Evolutionary conservation across 2,797 vertebrate species (phyloP).

Genomic region (Cyprinodon diabolis): DNA sequence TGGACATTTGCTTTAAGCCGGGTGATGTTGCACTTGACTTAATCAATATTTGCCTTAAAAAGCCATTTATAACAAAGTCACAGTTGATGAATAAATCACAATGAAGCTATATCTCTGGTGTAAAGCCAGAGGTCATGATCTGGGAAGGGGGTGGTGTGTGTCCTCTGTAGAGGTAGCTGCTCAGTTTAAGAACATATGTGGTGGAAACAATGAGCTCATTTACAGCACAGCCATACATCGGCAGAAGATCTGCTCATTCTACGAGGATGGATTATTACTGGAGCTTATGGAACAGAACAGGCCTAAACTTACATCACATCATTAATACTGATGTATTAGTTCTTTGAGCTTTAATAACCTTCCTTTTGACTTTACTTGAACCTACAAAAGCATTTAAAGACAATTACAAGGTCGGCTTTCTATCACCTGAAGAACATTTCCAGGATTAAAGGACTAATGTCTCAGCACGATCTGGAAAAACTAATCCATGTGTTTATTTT

Average conservation of each 20-base stretch:
- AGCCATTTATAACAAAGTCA: constrained; percentile 78
- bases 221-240: constrained; percentile 1
- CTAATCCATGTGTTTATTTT: no score
- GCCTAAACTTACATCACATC: not conserved
- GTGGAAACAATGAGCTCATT: constrained; percentile 46
- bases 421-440: no score
- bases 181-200: constrained; percentile 45
- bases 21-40: constrained; percentile 71
- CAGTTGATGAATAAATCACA: constrained; percentile 68
- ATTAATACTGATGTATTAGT: not conserved
- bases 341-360: not conserved
- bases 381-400: no score
- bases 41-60: constrained; percentile 81
- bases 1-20: constrained; percentile 80
- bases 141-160: constrained; percentile 26
- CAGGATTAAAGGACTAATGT: no score
- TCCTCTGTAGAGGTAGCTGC: constrained; percentile 16
- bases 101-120: constrained; percentile 53
- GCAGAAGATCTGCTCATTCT: not conserved
- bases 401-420: no score
- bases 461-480: no score
- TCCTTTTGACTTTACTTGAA: not conserved
- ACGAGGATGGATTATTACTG: constrained; percentile 21
- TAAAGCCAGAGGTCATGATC: constrained; percentile 63
- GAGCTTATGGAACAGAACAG: constrained; percentile 2